Evolutionary conservation across 2,113 vertebrate genomes (phyloP).

Genomic region (Benitochromis conjunctus): DNA sequence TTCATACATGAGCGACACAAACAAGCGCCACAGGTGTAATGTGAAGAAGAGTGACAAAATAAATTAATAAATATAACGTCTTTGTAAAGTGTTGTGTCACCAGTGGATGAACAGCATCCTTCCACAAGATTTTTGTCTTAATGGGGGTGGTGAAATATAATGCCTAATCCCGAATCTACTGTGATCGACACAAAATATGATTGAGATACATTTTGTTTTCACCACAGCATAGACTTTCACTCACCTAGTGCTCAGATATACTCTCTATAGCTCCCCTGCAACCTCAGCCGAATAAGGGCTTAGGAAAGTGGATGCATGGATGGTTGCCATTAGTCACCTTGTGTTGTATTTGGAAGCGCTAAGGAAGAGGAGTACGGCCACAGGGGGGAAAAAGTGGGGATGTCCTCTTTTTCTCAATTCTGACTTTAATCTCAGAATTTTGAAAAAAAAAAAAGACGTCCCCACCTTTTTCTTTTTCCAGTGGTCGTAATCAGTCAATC

Average conservation of each 20-base stretch:
- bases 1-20: not conserved
- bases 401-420: not conserved
- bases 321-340: not conserved
- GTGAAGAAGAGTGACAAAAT: not conserved
- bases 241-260: not conserved
- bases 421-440: not conserved
- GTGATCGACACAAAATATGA: not conserved
- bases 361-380: not conserved
- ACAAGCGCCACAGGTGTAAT: not conserved
- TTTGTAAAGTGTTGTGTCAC: not conserved
- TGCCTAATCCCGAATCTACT: not conserved
- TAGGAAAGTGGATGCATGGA: not conserved
- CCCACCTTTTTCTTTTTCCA: not conserved
- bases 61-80: not conserved
- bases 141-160: not conserved
- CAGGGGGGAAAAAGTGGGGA: fast-evolving
- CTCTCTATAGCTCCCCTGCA: not conserved
- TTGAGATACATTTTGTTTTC: not conserved
- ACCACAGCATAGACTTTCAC: not conserved
- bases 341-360: not conserved
- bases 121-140: not conserved
- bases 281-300: not conserved
- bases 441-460: fast-evolving
- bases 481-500: not conserved
- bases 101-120: not conserved